Conservation (phyloP, 2,797 vertebrate genomes). For the Zenarchopterus dispar region DNA sequence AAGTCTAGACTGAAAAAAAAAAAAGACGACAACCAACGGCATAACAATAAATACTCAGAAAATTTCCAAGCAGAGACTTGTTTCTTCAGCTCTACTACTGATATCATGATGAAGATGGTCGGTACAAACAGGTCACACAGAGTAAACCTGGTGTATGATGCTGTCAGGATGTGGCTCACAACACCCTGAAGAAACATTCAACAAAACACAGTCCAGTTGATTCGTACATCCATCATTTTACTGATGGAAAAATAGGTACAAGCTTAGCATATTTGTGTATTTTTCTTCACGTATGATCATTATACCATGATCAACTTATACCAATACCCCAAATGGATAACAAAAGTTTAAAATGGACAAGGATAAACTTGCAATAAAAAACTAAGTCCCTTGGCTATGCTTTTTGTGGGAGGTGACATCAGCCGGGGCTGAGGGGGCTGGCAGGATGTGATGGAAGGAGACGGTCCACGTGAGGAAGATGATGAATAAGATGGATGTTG, state of each 20-base stretch:
- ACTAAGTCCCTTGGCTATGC: conserved; percentile 24
- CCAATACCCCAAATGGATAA: conserved; percentile 41
- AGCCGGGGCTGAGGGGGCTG: conserved; percentile 31
- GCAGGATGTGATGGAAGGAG: conserved; percentile 12
- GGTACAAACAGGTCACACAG: conserved; percentile 8
- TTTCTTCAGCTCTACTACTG: conserved; percentile 6
- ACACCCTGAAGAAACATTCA: conserved; percentile 2
- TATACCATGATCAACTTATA: neutral
- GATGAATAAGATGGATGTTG: neutral
- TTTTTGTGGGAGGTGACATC: conserved; percentile 10
- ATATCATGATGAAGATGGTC: neutral
- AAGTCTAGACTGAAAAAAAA: conserved; percentile 15
- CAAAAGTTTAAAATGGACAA: conserved; percentile 22
- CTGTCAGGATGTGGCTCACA: neutral
- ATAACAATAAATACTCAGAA: conserved; percentile 50
- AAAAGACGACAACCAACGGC: conserved; percentile 18
- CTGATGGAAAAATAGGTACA: no score
- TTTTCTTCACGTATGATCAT: neutral
- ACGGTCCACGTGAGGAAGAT: conserved; percentile 11
- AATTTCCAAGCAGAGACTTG: neutral
- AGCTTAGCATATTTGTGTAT: neutral
- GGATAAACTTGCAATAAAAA: conserved; percentile 4
- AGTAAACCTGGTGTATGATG: conserved; percentile 15
- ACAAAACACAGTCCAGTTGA: no score
- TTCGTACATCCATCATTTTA: no score